A percentile compares a stretch with the other conserved stretches of the same genome.
phyloP scores from a whole-genome alignment of 2,113 vertebrate species.

The Dromaius novaehollandiae region DNA sequence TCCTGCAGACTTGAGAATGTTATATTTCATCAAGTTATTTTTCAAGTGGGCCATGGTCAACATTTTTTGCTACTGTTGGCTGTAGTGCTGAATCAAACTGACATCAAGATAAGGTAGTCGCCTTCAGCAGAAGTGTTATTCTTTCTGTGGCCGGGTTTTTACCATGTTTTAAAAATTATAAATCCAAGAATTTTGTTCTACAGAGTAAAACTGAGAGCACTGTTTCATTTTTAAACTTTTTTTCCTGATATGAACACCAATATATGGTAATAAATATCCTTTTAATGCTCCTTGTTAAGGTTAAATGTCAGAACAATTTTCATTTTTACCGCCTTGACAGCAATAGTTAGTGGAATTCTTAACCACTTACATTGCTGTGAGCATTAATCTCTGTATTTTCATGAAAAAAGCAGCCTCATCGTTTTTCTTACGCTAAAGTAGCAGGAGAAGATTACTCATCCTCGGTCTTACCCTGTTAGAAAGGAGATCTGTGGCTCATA shows the following conservation, averaged over 20 bases:
- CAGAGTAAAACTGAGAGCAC: neutral
- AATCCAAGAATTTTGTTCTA: neutral
- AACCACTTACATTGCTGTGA: neutral
- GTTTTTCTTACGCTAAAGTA: neutral
- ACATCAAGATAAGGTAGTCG: neutral
- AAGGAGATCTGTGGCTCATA: neutral
- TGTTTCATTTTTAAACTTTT: neutral
- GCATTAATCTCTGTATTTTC: neutral
- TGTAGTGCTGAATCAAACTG: neutral
- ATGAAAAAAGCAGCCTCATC: neutral
- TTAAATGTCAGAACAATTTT: neutral
- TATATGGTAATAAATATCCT: neutral
- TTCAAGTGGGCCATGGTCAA: neutral
- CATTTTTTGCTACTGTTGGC: neutral
- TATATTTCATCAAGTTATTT: neutral
- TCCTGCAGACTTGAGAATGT: neutral
- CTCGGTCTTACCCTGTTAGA: neutral
- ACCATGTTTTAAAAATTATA: rapidly evolving
- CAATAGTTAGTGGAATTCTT: neutral
- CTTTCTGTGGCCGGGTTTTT: neutral
- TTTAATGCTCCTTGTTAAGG: neutral
- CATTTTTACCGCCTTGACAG: neutral
- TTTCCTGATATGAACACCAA: neutral
- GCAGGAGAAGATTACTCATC: neutral
- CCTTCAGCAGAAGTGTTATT: neutral